Evolutionary conservation across 2,888 invertebrate genomes (phyloP), one percentile per base, ranked within the genome.

Genomic region (Coleophora deauratella): DNA sequence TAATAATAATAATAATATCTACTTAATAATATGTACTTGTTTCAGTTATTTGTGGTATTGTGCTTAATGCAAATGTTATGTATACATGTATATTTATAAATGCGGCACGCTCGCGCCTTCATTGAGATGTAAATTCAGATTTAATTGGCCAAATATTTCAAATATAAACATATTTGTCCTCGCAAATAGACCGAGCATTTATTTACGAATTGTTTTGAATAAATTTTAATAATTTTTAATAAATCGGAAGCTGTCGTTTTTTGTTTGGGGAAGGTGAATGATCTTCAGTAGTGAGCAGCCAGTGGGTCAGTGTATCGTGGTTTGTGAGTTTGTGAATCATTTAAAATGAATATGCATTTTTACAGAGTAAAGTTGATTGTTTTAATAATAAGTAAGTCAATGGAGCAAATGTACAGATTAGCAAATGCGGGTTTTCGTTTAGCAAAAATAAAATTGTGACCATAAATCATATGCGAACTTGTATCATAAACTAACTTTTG

Each of bases 201-300:
- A 32, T 40, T 35, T 33, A 27, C 41, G 38, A 37, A 37, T 40
- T 15, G 35, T 27, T 41, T 35, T 38, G 44, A 44, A 44, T 44
- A 44, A 9, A 44, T 44, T 41, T 44, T 44, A 31, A 44, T 44
- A 44, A 37, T 44, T 40, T 40, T 40, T 40, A 43, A 32, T 13
- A 11, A 9, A 40, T 40, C 37, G 41, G 38, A 41, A 40, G 35
- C 41, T 30, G 30, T 21, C 36, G 35, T 44, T 40, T 40, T 38
- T 38, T 41, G 34, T 41, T 21, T 31, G 13, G 21, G 9, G 4
- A 33, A 38, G 44, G 44, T 44, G 38, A 44, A 44, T n/a, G 44
- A 44, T 35, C 44, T 35, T 14, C 35, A 15, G 36, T 37, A 21
- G 3, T n/a, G 3, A 21, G 21, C 21, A 4, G 6, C 3, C 21